Percentiles rank a stretch among this genome's conserved stretches.
Evolutionary conservation across 2,113 vertebrate species (phyloP).

Genomic region (Burhinus oedicnemus): DNA sequence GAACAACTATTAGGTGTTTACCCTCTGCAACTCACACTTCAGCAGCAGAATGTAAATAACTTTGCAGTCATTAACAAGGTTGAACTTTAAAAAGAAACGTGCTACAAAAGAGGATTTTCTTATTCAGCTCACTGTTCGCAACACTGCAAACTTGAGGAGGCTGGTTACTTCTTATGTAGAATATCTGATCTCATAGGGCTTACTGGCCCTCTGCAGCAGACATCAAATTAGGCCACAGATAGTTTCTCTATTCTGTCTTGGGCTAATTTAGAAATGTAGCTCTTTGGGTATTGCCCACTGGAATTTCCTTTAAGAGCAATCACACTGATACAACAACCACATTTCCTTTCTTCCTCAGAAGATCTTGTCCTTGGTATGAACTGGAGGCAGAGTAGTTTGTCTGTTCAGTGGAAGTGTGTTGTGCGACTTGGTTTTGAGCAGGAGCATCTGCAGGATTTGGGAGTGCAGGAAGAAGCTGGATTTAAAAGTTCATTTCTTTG

Average conservation of each 20-base stretch:
- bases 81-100: constrained; percentile 52
- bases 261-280: background rate
- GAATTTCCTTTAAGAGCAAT: background rate
- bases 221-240: constrained; percentile 14
- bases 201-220: background rate
- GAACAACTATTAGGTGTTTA: constrained; percentile 55
- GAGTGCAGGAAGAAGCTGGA: background rate
- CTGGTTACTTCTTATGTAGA: background rate
- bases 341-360: background rate
- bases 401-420: background rate
- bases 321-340: background rate
- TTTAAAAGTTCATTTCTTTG: background rate
- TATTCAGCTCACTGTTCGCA: constrained; percentile 10
- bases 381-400: background rate
- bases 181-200: background rate
- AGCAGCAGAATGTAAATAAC: constrained; percentile 50
- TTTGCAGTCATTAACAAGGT: constrained; percentile 38
- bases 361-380: background rate
- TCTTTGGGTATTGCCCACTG: background rate
- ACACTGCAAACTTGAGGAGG: background rate
- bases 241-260: background rate
- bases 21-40: constrained; percentile 38
- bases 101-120: constrained; percentile 34
- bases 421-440: background rate
- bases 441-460: background rate